Evolutionary conservation across 2,113 vertebrate genomes (phyloP).

Genomic region (Aspidoscelis tigris): DNA sequence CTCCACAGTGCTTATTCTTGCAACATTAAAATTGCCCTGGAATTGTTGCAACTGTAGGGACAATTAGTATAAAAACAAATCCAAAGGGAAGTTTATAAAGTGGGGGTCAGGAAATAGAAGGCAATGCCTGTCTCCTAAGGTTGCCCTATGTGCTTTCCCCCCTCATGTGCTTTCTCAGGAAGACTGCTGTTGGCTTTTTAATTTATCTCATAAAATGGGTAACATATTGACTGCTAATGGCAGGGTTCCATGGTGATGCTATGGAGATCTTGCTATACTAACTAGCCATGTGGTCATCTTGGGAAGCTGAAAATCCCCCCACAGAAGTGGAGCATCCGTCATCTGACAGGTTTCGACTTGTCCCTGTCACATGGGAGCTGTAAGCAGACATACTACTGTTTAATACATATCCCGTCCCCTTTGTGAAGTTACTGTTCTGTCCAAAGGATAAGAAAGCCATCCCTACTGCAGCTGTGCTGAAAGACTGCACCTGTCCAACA

Average conservation of each 20-base stretch:
- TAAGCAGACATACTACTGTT: accelerated
- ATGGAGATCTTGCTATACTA: accelerated
- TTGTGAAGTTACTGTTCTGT: accelerated
- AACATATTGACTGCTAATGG: background rate
- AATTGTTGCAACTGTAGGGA: too few species aligned
- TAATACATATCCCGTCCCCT: accelerated
- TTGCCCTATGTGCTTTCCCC: too few species aligned
- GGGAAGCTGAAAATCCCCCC: background rate
- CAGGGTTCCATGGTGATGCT: accelerated
- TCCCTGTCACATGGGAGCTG: accelerated
- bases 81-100: background rate
- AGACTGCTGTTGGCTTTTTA: background rate
- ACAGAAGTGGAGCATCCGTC: background rate
- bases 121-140: background rate
- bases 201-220: background rate
- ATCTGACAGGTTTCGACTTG: background rate
- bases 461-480: background rate
- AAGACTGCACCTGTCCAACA: background rate
- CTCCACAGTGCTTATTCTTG: too few species aligned
- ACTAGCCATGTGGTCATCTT: accelerated
- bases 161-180: too few species aligned
- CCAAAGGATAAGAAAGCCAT: background rate
- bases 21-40: too few species aligned
- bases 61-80: too few species aligned
- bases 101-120: background rate